Conservation (phyloP, 2,888 invertebrate species). For the Dynastes maya region DNA sequence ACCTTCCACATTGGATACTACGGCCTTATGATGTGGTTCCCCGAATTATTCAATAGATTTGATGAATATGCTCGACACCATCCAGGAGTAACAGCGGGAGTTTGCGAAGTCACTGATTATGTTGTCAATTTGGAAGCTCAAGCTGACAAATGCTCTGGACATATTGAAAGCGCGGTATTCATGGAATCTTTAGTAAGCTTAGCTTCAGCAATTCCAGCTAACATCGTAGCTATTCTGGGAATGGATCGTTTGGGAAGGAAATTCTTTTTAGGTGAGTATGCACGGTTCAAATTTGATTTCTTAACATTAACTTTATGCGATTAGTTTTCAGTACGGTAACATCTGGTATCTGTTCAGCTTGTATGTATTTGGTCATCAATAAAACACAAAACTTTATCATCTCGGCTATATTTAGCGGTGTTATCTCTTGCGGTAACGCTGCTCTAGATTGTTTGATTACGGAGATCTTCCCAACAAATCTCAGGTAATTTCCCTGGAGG, state of each 20-base stretch:
- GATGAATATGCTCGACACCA: constrained; percentile 83
- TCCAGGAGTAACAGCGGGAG: constrained; percentile 79
- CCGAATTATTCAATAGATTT: constrained; percentile 93
- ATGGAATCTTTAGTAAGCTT: constrained; percentile 90
- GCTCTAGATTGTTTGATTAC: constrained; percentile 93
- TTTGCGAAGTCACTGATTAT: constrained; percentile 85
- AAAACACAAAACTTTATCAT: constrained; percentile 88
- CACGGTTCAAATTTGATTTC: not conserved
- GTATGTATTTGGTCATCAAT: constrained; percentile 88
- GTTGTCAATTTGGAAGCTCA: constrained; percentile 78
- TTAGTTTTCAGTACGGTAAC: constrained; percentile 89
- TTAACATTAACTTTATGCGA: constrained; percentile 47
- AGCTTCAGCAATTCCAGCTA: constrained; percentile 89
- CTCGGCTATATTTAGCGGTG: constrained; percentile 89
- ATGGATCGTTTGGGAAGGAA: constrained; percentile 92
- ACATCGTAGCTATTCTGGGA: constrained; percentile 84
- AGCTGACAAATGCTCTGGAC: constrained; percentile 77
- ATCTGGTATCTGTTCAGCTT: constrained; percentile 87
- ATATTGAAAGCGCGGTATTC: constrained; percentile 86
- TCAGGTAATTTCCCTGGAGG: constrained; percentile 76
- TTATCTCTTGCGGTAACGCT: constrained; percentile 91
- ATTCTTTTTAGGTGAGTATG: constrained; percentile 80
- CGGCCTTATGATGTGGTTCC: constrained; percentile 98
- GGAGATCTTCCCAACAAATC: constrained; percentile 93
- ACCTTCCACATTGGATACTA: constrained; percentile 96